Evolutionary conservation across 2,888 invertebrate species (phyloP).

Genomic region (Agonopterix alstromeriana): DNA sequence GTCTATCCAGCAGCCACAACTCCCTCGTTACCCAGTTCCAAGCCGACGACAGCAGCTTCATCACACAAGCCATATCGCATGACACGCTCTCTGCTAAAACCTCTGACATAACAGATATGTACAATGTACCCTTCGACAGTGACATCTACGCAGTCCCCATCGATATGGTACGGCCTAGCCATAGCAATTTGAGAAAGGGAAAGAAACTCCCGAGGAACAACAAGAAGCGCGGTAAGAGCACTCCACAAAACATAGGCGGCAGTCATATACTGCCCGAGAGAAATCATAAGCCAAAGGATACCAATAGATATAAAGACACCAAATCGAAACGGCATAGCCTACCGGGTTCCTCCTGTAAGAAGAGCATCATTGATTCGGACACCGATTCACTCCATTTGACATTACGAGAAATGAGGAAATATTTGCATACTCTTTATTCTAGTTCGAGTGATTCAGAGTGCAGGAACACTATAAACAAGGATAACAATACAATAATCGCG

Average conservation of each 20-base stretch:
- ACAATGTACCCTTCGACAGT: slow-evolving; percentile 92
- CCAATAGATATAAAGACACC: slow-evolving; percentile 44
- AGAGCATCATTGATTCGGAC: slow-evolving; percentile 71
- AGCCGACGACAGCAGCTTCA: slow-evolving; percentile 90
- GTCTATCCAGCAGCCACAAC: slow-evolving; percentile 90
- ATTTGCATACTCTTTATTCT: slow-evolving; percentile 88
- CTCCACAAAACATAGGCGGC: slow-evolving; percentile 34
- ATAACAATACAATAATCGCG: slow-evolving; percentile 63
- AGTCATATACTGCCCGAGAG: slow-evolving; percentile 35
- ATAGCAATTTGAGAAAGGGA: slow-evolving; percentile 49
- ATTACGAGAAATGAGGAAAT: slow-evolving; percentile 88
- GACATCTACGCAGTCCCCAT: slow-evolving; percentile 92
- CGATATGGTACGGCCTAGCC: slow-evolving; percentile 83
- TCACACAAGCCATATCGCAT: slow-evolving; percentile 92
- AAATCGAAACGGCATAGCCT: slow-evolving; percentile 82
- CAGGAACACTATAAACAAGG: slow-evolving; percentile 62
- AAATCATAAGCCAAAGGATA: slow-evolving; percentile 41
- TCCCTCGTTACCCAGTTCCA: slow-evolving; percentile 86
- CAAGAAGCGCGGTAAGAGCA: slow-evolving; percentile 57
- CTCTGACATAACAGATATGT: slow-evolving; percentile 89
- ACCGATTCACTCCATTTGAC: slow-evolving; percentile 88
- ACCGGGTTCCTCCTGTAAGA: slow-evolving; percentile 79
- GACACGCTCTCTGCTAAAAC: slow-evolving; percentile 83
- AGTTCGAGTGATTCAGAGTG: slow-evolving; percentile 82
- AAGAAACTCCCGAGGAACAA: slow-evolving; percentile 52